Percentiles rank a stretch among this genome's conserved stretches.
Evolutionary conservation across 92 coral and sea anemone species (phyloP).

Genomic region (Montipora capitata): DNA sequence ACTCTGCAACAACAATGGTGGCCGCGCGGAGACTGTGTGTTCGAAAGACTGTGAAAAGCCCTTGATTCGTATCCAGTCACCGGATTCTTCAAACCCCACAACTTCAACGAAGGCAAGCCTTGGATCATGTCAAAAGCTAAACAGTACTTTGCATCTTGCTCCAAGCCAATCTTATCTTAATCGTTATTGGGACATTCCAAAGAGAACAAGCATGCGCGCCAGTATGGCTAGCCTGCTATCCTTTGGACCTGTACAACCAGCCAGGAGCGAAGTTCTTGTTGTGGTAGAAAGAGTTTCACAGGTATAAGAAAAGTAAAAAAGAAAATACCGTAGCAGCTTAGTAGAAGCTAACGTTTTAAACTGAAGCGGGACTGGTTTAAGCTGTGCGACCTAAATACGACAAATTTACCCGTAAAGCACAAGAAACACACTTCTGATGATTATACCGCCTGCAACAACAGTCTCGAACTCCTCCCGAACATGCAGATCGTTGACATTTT

Average conservation of each 20-base stretch:
- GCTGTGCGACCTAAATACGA: too few relatives aligned
- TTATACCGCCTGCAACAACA: not conserved
- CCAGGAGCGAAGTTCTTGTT: slow-evolving; percentile 52
- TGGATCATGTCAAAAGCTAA: slow-evolving; percentile 44
- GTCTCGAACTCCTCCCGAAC: not conserved
- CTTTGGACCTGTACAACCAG: slow-evolving; percentile 43
- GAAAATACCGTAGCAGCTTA: too few relatives aligned
- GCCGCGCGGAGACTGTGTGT: slow-evolving; percentile 45
- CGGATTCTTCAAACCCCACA: slow-evolving; percentile 37
- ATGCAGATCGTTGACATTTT: not conserved
- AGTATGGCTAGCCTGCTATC: slow-evolving; percentile 75
- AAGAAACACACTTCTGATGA: too few relatives aligned
- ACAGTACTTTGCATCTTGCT: slow-evolving; percentile 43
- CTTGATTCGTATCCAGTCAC: slow-evolving; percentile 25
- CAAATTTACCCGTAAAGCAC: too few relatives aligned
- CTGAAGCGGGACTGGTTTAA: not conserved
- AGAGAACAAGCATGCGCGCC: slow-evolving; percentile 76
- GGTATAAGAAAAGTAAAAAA: slow-evolving; percentile 27
- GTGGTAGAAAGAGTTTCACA: slow-evolving; percentile 81
- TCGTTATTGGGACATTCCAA: slow-evolving; percentile 73
- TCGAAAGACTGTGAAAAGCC: slow-evolving; percentile 64
- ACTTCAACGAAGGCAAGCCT: slow-evolving; percentile 46
- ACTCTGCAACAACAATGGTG: slow-evolving; percentile 24
- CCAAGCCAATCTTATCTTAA: slow-evolving; percentile 50
- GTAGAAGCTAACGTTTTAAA: slow-evolving; percentile 2